A percentile compares a stretch with the other conserved stretches of the same genome.
phyloP scores from a whole-genome alignment of 2,888 invertebrate species.

The Alloplasta piceator region DNA sequence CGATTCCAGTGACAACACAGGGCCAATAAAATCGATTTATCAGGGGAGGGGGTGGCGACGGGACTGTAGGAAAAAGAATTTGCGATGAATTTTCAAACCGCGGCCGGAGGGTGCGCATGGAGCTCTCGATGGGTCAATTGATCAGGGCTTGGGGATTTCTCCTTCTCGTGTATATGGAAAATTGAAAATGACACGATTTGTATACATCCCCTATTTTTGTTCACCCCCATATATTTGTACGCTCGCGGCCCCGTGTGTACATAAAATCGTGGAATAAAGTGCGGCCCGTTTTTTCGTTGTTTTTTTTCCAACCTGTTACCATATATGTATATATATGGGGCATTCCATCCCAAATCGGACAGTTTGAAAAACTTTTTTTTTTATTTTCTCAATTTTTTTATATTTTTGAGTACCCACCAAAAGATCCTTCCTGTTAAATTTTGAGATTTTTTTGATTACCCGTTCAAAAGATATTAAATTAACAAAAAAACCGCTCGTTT shows the following conservation, averaged over 20 bases:
- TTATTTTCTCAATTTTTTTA: no score
- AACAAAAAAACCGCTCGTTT: no score
- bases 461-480: no score
- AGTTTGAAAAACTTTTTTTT: no score
- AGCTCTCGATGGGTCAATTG: slow-evolving; percentile 25
- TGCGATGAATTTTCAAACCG: slow-evolving; percentile 17
- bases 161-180: slow-evolving; percentile 13
- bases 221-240: neutral
- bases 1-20: neutral
- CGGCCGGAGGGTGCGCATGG: neutral
- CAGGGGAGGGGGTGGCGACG: neutral
- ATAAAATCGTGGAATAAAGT: slow-evolving; percentile 8
- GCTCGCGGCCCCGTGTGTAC: neutral
- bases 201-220: slow-evolving; percentile 17
- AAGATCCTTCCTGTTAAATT: no score
- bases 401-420: no score
- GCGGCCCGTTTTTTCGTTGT: neutral
- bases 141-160: slow-evolving; percentile 36
- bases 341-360: no score
- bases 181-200: slow-evolving; percentile 49
- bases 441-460: no score
- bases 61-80: neutral
- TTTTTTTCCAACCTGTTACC: neutral
- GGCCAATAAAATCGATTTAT: slow-evolving; percentile 16
- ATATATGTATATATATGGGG: slow-evolving; percentile 12